Conservation (phyloP, 2,113 vertebrate species). For the Microtus oregoni region DNA sequence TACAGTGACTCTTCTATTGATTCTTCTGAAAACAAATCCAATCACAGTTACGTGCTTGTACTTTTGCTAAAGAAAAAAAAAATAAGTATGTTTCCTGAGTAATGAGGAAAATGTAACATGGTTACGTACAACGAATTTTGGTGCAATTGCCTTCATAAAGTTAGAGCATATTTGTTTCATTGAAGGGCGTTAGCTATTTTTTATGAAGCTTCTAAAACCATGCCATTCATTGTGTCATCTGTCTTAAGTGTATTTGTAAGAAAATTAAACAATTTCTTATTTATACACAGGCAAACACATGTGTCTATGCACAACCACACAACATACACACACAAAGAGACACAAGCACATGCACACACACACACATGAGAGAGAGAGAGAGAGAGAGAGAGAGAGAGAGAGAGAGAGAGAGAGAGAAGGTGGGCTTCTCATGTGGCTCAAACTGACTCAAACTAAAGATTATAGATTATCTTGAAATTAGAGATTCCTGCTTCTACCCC, state of each 20-base stretch:
- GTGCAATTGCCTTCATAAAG: conserved; percentile 61
- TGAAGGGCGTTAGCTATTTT: conserved; percentile 7
- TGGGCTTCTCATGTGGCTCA: too few relatives aligned
- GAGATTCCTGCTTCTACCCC: neutral
- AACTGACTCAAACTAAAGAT: neutral
- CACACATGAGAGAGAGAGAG: too few relatives aligned
- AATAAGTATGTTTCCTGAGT: conserved; percentile 62
- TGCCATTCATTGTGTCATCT: neutral
- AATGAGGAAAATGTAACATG: conserved; percentile 6
- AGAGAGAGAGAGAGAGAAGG: neutral
- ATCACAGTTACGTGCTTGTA: conserved; percentile 51
- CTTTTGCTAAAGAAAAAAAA: conserved; percentile 69
- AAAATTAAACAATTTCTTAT: neutral
- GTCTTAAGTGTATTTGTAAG: conserved; percentile 8
- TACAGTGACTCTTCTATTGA: conserved; percentile 60
- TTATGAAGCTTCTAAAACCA: neutral
- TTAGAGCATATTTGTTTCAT: conserved; percentile 57
- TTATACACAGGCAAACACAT: too few relatives aligned
- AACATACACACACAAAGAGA: neutral
- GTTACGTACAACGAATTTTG: conserved; percentile 57
- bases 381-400: too few relatives aligned
- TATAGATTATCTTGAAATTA: neutral
- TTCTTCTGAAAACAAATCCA: conserved; percentile 71
- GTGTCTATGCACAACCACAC: neutral
- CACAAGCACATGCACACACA: neutral